Base-by-base conservation (phyloP, 2,888 invertebrate genomes). In the Nebria brevicollis region DNA sequence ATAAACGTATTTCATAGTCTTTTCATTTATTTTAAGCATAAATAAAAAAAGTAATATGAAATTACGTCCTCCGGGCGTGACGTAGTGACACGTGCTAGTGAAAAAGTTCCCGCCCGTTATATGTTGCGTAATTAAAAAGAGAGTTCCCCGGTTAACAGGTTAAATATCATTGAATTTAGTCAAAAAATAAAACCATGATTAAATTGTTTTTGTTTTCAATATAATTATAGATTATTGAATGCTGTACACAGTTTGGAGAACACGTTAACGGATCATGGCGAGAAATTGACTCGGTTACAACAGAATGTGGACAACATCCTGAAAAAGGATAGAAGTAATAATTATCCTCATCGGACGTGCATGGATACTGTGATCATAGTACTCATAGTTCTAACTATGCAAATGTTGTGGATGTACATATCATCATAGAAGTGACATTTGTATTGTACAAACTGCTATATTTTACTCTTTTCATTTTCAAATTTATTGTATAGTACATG, bases 211-310 rank as follows among this genome's bases (percentile, higher is more conserved):
- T 72, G 10, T n/a, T 72, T n/a, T 41, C 20, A 72, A 65, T 72
- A 73, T 70, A 77, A 82, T 83, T 82, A 85, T 86, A 88, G 88
- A 80, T 86, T 88, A 82, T 84, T 87, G 83, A 81, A 85, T 82
- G 88, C 87, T 8, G 86, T 88, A 76, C 86, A 87, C 77, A 86
- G 87, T 83, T 83, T 88, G 76, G 87, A 88, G 77, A 85, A 85
- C 75, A 86, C 85, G 68, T 82, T 88, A 4, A 85, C 85, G 79
- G 87, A 87, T 73, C 86, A 88, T 77, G 86, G 87, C 26, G 86
- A 86, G 68, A 87, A 85, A 83, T 85, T 88, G 25, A 85, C 85
- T 77, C 84, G 85, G 66, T 83, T 88, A 68, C 87, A 88, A 84
- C 84, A 84, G 77, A 86, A 85, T 77, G 83, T 87, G 66, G 85